These are phyloP conservation scores for Sceloporus undulatus DNA, from an alignment of 2,113 vertebrate genomes.

Conservation along the genomic window DNA sequence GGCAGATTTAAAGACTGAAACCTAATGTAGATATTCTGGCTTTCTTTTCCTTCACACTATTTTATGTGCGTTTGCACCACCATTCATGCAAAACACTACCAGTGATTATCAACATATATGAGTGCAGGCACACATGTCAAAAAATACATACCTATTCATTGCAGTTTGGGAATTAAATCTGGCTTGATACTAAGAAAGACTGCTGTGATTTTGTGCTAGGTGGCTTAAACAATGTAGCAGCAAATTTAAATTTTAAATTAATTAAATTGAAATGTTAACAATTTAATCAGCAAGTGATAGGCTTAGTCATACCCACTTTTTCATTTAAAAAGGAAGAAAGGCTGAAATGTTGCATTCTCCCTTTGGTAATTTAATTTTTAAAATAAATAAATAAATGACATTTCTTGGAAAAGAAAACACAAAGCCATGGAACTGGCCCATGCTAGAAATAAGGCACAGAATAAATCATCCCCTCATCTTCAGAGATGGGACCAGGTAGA, in stretches of 20 bases:
- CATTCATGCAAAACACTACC: neutral
- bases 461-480: constrained; percentile 1
- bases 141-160: neutral
- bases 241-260: too few species aligned
- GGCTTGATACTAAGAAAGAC: too few species aligned
- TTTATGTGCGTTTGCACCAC: too few species aligned
- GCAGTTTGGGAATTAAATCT: neutral
- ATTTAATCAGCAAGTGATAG: too few species aligned
- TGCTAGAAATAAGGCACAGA: neutral
- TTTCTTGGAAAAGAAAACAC: neutral
- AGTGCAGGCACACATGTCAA: too few species aligned
- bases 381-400: neutral
- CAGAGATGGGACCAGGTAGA: neutral
- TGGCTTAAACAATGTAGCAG: too few species aligned
- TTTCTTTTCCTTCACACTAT: too few species aligned
- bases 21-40: too few species aligned
- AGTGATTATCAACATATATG: neutral
- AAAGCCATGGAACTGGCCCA: constrained; percentile 27
- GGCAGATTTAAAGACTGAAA: too few species aligned
- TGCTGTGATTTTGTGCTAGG: too few species aligned
- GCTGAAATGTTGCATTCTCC: neutral
- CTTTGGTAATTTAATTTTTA: neutral
- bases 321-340: neutral
- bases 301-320: too few species aligned
- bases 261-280: too few species aligned